Evolutionary conservation across 2,113 vertebrate species (phyloP).

Genomic region (Gnathonemus echidnorhynchus): DNA sequence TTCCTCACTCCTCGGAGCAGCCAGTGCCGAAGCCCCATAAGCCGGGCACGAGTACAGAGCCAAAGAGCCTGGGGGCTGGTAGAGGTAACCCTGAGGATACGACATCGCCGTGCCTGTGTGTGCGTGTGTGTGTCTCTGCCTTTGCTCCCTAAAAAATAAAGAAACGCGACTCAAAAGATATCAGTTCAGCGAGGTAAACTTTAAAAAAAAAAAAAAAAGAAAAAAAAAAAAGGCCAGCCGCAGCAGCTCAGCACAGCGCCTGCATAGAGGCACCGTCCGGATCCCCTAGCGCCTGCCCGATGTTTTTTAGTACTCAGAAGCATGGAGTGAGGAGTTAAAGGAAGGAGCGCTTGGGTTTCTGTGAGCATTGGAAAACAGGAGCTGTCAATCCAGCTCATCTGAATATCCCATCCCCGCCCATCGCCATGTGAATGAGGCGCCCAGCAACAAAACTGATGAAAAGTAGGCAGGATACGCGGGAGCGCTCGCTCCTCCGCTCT

Average conservation of each 20-base stretch:
- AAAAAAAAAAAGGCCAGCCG: constrained; percentile 38
- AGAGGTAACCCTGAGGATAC: constrained; percentile 99
- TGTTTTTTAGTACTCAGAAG: constrained; percentile 61
- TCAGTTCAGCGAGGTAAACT: constrained; percentile 47
- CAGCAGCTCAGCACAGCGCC: constrained; percentile 64
- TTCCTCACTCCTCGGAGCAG: constrained; percentile 88
- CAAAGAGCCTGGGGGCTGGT: constrained; percentile 95
- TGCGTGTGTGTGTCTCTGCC: constrained; percentile 23
- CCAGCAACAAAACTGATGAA: constrained; percentile 46
- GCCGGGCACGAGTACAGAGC: constrained; percentile 94
- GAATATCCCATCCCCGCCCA: constrained; percentile 83
- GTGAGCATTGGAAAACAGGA: constrained; percentile 79
- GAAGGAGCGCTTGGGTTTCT: constrained; percentile 84
- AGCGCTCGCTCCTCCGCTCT: neutral
- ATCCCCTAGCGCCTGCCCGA: constrained; percentile 81
- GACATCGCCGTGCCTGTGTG: constrained; percentile 77
- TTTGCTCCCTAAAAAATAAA: constrained; percentile 42
- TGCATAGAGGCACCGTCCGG: constrained; percentile 69
- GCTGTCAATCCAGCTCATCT: constrained; percentile 88
- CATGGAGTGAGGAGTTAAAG: constrained; percentile 79
- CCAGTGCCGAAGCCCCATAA: constrained; percentile 85
- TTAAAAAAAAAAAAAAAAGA: constrained; percentile 51
- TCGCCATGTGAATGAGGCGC: constrained; percentile 51
- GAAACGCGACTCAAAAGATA: constrained; percentile 35
- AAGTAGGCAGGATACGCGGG: neutral